Evolutionary conservation across 2,797 vertebrate species (phyloP), one percentile per base, ranked within the genome.

Genomic region (Danio aesculapii): DNA sequence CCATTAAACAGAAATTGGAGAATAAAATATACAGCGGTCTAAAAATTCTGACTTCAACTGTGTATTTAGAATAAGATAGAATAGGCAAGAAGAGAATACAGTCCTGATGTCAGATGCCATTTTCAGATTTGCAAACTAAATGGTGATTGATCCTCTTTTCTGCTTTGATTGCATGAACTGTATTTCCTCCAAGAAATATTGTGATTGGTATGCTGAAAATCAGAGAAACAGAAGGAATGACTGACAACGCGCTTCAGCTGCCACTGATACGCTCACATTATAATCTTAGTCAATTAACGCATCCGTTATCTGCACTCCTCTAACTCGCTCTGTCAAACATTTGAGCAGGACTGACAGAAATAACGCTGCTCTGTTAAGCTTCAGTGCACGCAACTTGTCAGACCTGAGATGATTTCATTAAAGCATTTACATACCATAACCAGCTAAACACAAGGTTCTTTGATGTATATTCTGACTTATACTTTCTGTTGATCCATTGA

Each of bases 401-500:
- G 64, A 74, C 43, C 17, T 21, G 17, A 73, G 50, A 66, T 41
- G 59, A 50, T 80, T 67, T 74, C 21, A 74, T 67, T 74, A 66
- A 73, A 67, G 62, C 43, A 16, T 81, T 74, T 11, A 41, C 30
- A 39, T 17, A n/a, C 14, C 16, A 2, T 63, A 73, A 59, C 71
- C 19, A 73, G 55, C 71, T 73, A 53, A 46, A 55, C 39, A 16
- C 50, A 59, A 79, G 43, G 14, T 14, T 46, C 41, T 46, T 64
- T 67, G 30, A 53, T 3, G 0, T 39, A 55, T 58, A 63, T 81
- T 84, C 5, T 75, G 49, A 79, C 72, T 74, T 50, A 81, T 49
- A 83, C 52, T 80, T 80, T 21, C 75, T 41, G 14, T 55, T 30
- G 43, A 67, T 80, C 73, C 55, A 71, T 69, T 82, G 82, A 63